A percentile compares a stretch with the other conserved stretches of the same genome.
phyloP scores from a whole-genome alignment of 2,888 invertebrate species.

The Epirrita christyi region DNA sequence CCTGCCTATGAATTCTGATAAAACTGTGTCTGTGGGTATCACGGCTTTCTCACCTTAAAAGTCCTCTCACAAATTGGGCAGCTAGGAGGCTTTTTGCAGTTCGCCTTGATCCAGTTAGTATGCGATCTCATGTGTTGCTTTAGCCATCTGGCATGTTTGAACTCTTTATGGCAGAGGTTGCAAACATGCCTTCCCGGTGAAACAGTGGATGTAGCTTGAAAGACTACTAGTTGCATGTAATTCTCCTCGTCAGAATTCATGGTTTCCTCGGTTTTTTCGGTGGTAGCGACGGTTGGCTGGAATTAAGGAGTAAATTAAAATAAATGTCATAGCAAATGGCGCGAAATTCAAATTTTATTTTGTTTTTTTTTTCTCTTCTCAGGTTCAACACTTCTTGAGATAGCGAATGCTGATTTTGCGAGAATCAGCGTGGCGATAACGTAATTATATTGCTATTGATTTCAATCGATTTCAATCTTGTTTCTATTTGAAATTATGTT shows the following conservation, averaged over 20 bases:
- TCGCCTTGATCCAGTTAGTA: constrained; percentile 87
- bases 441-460: too few species aligned
- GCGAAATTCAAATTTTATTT: too few species aligned
- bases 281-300: constrained; percentile 29
- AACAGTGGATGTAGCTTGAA: constrained; percentile 81
- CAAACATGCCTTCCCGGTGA: constrained; percentile 85
- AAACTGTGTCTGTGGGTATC: not conserved
- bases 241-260: constrained; percentile 76
- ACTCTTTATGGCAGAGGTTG: constrained; percentile 86
- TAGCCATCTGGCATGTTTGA: constrained; percentile 85
- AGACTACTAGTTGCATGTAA: constrained; percentile 75
- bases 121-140: constrained; percentile 87
- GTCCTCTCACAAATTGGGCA: constrained; percentile 85
- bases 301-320: too few species aligned
- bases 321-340: too few species aligned
- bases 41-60: constrained; percentile 82
- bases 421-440: too few species aligned
- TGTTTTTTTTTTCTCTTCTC: too few species aligned
- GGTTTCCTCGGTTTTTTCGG: constrained; percentile 56
- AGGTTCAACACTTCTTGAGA: too few species aligned
- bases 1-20: too few species aligned
- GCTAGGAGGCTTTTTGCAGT: constrained; percentile 87
- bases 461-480: too few species aligned
- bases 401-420: too few species aligned
- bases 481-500: too few species aligned